Evolutionary conservation across 2,888 invertebrate genomes (phyloP), one percentile per base, ranked within the genome.

Genomic region (Phyllotreta cruciferae): DNA sequence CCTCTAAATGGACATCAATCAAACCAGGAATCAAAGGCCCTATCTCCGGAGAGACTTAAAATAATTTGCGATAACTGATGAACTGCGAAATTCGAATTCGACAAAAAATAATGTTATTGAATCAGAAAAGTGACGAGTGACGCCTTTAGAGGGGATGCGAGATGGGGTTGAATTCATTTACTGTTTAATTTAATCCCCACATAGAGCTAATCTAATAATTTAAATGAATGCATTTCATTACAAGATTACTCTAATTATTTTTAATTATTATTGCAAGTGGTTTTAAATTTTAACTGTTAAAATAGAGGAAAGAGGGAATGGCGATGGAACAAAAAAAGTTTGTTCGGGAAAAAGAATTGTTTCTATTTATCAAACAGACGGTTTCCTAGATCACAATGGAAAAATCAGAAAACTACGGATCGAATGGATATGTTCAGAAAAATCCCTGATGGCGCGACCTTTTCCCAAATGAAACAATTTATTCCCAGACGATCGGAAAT

Each of bases 1-100:
- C 70, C 75, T 74, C 74, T 74, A 72, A 75, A 74, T 73, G 74
- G 70, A 74, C 73, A 76, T 76, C 76, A 72, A 76, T 76, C 76
- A 76, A 75, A 74, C 64, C 68, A 67, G 60, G 67, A 66, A 66
- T 61, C 60, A 61, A 67, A 70, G 66, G 67, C 64, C 49, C 63
- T 67, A 61, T 62, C 67, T 55, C 64, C 64, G 62, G 39, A 45
- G 55, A 60, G 63, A 65, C 64, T 62, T 58, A 64, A 68, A 71
- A 70, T 70, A 66, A 72, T 70, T 68, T 70, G 64, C 70, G 8
- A 42, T 42, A 55, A 52, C 47, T 55, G 66, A 45, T 38, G 56
- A 66, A 38, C 60, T 63, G 63, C 56, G 63, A 63, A 24, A 63
- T 38, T 13, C 60, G 55, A 52, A 11, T 50, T 49, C 24, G 24